A percentile compares a stretch with the other conserved stretches of the same genome.
Evolutionary conservation across 2,797 vertebrate genomes (phyloP).

Genomic region (Clarias pachynema): DNA sequence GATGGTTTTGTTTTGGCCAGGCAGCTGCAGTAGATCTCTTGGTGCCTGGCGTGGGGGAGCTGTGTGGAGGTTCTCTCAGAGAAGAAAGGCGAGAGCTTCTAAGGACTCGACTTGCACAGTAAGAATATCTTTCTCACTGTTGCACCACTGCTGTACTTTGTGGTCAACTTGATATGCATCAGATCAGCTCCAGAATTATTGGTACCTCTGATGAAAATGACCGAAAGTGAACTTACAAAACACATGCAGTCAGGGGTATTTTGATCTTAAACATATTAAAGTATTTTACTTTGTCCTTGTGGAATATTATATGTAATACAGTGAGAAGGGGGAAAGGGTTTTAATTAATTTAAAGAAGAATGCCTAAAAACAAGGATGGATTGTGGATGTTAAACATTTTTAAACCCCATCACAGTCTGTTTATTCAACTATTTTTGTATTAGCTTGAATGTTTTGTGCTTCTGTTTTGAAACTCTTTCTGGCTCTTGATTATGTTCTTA

Average conservation of each 20-base stretch:
- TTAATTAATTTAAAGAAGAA: no score
- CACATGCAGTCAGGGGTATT: not conserved
- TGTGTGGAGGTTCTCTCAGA: slow-evolving; percentile 93
- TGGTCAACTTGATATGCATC: not conserved
- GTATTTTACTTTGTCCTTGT: not conserved
- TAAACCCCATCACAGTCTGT: not conserved
- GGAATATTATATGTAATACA: no score
- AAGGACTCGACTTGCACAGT: slow-evolving; percentile 82
- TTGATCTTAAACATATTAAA: not conserved
- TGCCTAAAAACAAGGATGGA: no score
- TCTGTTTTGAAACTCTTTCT: not conserved
- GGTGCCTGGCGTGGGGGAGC: slow-evolving; percentile 91
- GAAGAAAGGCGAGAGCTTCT: slow-evolving; percentile 88
- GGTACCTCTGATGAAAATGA: not conserved
- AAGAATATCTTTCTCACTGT: slow-evolving; percentile 37
- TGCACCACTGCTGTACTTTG: not conserved
- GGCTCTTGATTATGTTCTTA: not conserved
- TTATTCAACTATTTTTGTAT: slow-evolving; percentile 5
- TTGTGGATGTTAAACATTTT: not conserved
- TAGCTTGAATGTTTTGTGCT: not conserved
- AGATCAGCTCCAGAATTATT: not conserved
- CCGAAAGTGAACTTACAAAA: not conserved
- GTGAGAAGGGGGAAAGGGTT: no score
- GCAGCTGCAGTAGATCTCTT: slow-evolving; percentile 94
- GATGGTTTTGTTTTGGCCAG: slow-evolving; percentile 69